Conservation (phyloP, 2,888 invertebrate genomes). For the Leistus spinibarbis region DNA sequence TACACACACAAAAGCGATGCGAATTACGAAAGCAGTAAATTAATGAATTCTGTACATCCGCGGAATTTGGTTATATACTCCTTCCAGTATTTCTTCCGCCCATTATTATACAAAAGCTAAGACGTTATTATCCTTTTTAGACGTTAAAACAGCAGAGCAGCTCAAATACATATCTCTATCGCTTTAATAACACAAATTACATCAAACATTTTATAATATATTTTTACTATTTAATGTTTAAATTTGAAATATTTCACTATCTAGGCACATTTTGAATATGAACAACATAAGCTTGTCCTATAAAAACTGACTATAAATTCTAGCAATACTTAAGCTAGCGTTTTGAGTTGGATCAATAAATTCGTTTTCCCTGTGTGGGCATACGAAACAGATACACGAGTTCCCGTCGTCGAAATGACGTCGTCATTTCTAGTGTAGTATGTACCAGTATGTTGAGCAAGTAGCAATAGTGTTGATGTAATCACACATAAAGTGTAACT, state of each 20-base stretch:
- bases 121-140: background rate
- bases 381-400: too few relatives aligned
- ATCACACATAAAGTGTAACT: background rate
- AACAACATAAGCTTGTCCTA: too few relatives aligned
- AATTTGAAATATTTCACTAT: background rate
- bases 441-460: background rate
- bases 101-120: background rate
- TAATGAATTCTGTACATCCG: constrained; percentile 34
- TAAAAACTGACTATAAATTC: too few relatives aligned
- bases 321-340: too few relatives aligned
- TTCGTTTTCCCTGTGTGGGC: too few relatives aligned
- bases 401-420: too few relatives aligned
- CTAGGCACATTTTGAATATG: too few relatives aligned
- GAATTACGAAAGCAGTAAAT: constrained; percentile 16
- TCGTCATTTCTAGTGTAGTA: background rate
- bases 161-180: background rate
- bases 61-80: constrained; percentile 1
- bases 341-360: too few relatives aligned
- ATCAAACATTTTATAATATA: background rate
- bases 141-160: background rate
- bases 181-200: background rate
- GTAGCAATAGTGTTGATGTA: background rate
- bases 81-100: background rate
- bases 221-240: background rate
- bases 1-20: background rate